Base-by-base conservation (phyloP, 92 coral and sea anemone species). In the Parazoanthus swiftii region DNA sequence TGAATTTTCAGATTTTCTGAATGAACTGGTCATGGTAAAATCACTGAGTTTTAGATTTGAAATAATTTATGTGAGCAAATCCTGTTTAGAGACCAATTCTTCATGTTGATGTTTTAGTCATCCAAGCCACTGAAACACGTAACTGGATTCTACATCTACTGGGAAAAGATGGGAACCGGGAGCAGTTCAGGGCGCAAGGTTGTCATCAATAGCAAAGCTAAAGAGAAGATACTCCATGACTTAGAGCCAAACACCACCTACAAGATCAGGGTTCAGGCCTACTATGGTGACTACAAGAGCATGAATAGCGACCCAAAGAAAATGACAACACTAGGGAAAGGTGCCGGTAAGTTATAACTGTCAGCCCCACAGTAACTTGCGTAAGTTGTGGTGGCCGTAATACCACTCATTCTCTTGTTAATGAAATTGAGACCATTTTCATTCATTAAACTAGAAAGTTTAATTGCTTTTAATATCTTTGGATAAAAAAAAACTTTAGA, bases 221-320 rank as follows among this genome's bases (percentile, higher is more conserved):
- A 48, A 21, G 74, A 80, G 16, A 80, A 91, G 50, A 56, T 80
- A 6, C 91, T 97, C 39, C 70, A 58, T 37, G 92, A 79, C 5
- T 92, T 97, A 51, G 89, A 95, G 74, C 90, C 94, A 11, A 95
- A 95, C 43, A 93, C 96, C 11, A 94, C 84, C 70, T 97, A 97
- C 90, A 88, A 65, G 58, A 91, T 97, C 63, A 85, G 86, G 58
- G 92, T 95, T 39, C 93, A 91, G 67, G 89, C 91, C n/a, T 90
- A 85, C 72, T 91, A 65, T 77, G 68, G 88, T 37, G 68, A 84
- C 7, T 65, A 88, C 80, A 86, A 70, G 81, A 90, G 95, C 54
- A 90, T 89, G 2, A 89, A 63, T 85, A 94, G 98, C 77, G 77
- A 81, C 29, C 70, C 81, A 1, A 88, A 76, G 29, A 46, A 80